Base-by-base conservation (phyloP, 2,888 invertebrate genomes). In the Beris chalybata region DNA sequence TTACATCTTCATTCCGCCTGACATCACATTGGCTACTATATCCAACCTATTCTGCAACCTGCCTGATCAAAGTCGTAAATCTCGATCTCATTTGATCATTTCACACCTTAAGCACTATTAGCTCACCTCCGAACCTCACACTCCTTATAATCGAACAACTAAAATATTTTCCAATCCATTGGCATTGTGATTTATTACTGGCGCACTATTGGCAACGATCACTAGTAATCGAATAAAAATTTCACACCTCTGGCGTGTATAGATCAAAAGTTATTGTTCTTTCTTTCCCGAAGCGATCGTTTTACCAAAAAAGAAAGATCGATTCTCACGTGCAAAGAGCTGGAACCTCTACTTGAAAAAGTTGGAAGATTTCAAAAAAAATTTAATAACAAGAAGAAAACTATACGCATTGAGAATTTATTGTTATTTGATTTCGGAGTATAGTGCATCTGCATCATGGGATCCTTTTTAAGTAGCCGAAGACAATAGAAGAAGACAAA, bases 51-150 rank as follows among this genome's bases (percentile, higher is more conserved):
- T 32, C 59, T 59, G 48, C 48, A 59, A 59, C 59, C 31, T 59
- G 59, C 48, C 59, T 31, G 59, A 59, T 59, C 48, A 59, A 59
- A 48, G 59, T 59, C 31, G 48, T 59, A 59, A 59, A 59, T 59
- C 59, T 59, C 31, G 4, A 48, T 48, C 59, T 59, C 48, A 59
- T 59, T 57, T 59, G 59, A 59, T 30, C 59, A 48, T 59, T 48
- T 48, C 22, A 48, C 59, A 59, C 59, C 48, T 59, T 47, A 48
- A 59, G 48, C 59, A 32, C 22, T 32, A 31, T 47, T 48, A 38
- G 9, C 5, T 9, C 38, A 38, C 38, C 38, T 38, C 38, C 38
- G 9, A 38, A 9, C 3, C 30, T 29, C 9, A 15, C 43, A 12
- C 22, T 45, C 30, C 29, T 15, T 47, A 29, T 58, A 48, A 59